phyloP scores from a whole-genome alignment of 2,113 vertebrate genomes.

The Zeus faber region DNA sequence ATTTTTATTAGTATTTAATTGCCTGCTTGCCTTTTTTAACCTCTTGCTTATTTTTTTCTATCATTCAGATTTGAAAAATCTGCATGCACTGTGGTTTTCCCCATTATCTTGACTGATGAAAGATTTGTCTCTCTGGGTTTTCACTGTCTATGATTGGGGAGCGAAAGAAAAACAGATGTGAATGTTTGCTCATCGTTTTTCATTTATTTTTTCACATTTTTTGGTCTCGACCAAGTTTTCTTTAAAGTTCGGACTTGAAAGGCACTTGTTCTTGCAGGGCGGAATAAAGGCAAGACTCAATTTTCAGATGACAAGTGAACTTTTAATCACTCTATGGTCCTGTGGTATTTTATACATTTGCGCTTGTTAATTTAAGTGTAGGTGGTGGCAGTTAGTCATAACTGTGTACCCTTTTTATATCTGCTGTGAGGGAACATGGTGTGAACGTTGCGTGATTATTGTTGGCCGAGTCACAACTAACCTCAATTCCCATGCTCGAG shows the following conservation, averaged over 20 bases:
- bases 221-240: constrained; percentile 7
- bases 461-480: constrained; percentile 44
- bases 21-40: constrained; percentile 58
- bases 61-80: constrained; percentile 65
- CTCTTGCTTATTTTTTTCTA: constrained; percentile 69
- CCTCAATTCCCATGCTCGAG: constrained; percentile 42
- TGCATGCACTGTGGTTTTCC: constrained; percentile 56
- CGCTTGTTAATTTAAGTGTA: constrained; percentile 49
- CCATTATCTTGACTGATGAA: constrained; percentile 68
- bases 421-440: constrained; percentile 32
- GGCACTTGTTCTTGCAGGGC: constrained; percentile 14
- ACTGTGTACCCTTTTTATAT: constrained; percentile 25
- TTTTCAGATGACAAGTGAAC: neutral
- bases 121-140: constrained; percentile 56
- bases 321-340: no score
- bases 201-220: constrained; percentile 33
- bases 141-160: constrained; percentile 40
- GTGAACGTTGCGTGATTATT: constrained; percentile 44
- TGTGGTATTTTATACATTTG: constrained; percentile 31
- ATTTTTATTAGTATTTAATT: constrained; percentile 72
- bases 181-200: constrained; percentile 62
- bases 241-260: constrained; percentile 20
- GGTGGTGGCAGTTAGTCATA: constrained; percentile 54
- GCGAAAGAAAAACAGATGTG: constrained; percentile 74
- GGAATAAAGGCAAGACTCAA: neutral